A percentile compares a stretch with the other conserved stretches of the same genome.
phyloP scores from a whole-genome alignment of 2,797 vertebrate species.

The Sebastes flavidus region DNA sequence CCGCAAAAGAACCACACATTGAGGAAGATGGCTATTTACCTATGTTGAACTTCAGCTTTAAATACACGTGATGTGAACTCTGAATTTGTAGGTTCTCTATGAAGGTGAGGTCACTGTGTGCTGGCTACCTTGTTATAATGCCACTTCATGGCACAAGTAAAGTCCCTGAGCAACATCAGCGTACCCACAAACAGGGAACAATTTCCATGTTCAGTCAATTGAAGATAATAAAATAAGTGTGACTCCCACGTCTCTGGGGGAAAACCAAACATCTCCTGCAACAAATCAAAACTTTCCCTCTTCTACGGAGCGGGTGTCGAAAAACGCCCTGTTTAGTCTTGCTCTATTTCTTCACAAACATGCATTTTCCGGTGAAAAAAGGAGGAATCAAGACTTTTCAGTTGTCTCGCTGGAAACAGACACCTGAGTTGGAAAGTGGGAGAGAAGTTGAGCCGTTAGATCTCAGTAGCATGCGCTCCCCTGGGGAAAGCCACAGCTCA shows the following conservation, averaged over 20 bases:
- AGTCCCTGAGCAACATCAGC: slow-evolving; percentile 41
- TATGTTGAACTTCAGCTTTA: background rate
- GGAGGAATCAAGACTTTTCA: slow-evolving; percentile 78
- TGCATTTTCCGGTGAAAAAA: slow-evolving; percentile 75
- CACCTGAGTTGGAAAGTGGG: slow-evolving; percentile 78
- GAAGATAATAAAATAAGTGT: slow-evolving; percentile 70
- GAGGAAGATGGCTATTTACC: background rate
- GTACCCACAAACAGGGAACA: slow-evolving; percentile 40
- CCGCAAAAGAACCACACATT: background rate
- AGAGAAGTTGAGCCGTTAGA: slow-evolving; percentile 82
- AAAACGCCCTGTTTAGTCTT: slow-evolving; percentile 81
- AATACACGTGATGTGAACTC: background rate
- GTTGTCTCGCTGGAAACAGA: slow-evolving; percentile 79
- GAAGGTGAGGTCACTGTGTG: background rate
- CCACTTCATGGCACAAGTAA: background rate
- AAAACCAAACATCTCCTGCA: slow-evolving; percentile 73
- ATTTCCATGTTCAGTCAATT: slow-evolving; percentile 50
- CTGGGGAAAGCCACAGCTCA: slow-evolving; percentile 70
- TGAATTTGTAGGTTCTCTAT: background rate
- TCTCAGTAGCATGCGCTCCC: slow-evolving; percentile 74
- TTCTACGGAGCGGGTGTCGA: slow-evolving; percentile 56
- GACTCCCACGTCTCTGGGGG: slow-evolving; percentile 75
- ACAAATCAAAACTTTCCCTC: slow-evolving; percentile 79
- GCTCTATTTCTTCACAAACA: slow-evolving; percentile 81
- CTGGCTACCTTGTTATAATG: background rate